Evolutionary conservation across 2,888 invertebrate genomes (phyloP), one percentile per base, ranked within the genome.

Genomic region (Lasioglossum figueresi): DNA sequence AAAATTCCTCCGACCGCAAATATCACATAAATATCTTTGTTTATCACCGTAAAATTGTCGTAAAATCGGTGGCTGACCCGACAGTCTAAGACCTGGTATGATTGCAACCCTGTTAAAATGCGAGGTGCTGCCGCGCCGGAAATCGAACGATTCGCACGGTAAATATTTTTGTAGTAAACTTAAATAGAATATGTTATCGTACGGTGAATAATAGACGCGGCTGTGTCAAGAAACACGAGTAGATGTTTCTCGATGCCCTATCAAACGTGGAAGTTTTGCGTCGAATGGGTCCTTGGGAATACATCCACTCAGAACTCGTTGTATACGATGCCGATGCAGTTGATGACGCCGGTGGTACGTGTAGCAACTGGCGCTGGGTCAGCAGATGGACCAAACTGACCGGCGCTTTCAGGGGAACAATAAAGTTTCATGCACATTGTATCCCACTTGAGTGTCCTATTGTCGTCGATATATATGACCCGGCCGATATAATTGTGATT

Each of bases 381-480:
- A 94, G 94, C 94, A 94, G 94, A 94, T 94, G 94, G 94, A 94
- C 93, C 92, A 88, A 91, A 94, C 94, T 94, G 94, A 94, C 94
- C 94, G 88, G 88, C 87, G 93, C 92, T 92, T 93, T 94, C 92
- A 92, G 89, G 92, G 92, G 92, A 91, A 94, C 94, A 94, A 94
- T 94, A 94, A 94, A 93, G 88, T 92, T 84, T 91, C 92, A 89
- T 92, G 91, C 91, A 92, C 92, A 92, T 93, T 93, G 93, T 93
- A 93, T 90, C 92, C 93, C 88, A 92, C 90, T 89, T 87, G 91
- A 86, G 88, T 86, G 84, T 86, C 85, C 90, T 70, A 90, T 90
- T 90, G 91, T 91, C 85, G 80, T 76, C 82, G 85, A 86, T 86
- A 85, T 88, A 87, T 87, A 89, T 79, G 78, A 76, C 79, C 70